phyloP scores from a whole-genome alignment of 1,140 invertebrate species.

The Halesus radiatus region DNA sequence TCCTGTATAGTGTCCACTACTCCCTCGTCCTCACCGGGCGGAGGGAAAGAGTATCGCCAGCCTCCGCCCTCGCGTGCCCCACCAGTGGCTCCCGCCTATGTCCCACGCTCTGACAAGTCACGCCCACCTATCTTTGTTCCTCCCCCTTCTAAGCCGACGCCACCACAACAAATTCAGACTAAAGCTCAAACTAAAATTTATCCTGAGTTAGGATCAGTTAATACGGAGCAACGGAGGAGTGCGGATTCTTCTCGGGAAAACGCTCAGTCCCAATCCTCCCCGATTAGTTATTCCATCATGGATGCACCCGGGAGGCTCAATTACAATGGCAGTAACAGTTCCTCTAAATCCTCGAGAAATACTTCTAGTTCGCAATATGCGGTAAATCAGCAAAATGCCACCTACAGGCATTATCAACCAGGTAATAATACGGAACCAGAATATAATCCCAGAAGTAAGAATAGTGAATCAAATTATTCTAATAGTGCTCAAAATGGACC shows the following conservation, averaged over 20 bases:
- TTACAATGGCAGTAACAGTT: slow-evolving; percentile 71
- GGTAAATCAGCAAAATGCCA: slow-evolving; percentile 64
- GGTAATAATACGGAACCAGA: slow-evolving; percentile 74
- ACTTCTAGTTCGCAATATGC: slow-evolving; percentile 62
- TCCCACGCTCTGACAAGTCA: slow-evolving; percentile 68
- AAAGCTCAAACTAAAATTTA: slow-evolving; percentile 81
- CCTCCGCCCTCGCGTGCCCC: slow-evolving; percentile 65
- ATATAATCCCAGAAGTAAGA: slow-evolving; percentile 77
- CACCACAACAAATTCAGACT: slow-evolving; percentile 72
- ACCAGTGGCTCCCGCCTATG: slow-evolving; percentile 62
- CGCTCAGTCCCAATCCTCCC: slow-evolving; percentile 78
- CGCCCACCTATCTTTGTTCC: slow-evolving; percentile 69
- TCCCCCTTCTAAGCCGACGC: slow-evolving; percentile 69
- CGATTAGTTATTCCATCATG: slow-evolving; percentile 83
- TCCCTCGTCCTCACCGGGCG: slow-evolving; percentile 64
- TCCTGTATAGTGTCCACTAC: slow-evolving; percentile 80
- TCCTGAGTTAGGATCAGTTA: slow-evolving; percentile 69
- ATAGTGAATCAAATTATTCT: slow-evolving; percentile 75
- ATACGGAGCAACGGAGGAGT: slow-evolving; percentile 70
- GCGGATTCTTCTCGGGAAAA: slow-evolving; percentile 68
- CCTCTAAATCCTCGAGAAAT: slow-evolving; percentile 64
- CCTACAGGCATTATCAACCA: slow-evolving; percentile 75
- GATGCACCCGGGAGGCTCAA: slow-evolving; percentile 75
- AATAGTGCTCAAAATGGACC: slow-evolving; percentile 76
- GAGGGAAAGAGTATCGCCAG: slow-evolving; percentile 75